Percentiles rank a stretch among this genome's conserved stretches.
Conservation (phyloP, 2,113 vertebrate genomes). For the Varanus salvator region DNA sequence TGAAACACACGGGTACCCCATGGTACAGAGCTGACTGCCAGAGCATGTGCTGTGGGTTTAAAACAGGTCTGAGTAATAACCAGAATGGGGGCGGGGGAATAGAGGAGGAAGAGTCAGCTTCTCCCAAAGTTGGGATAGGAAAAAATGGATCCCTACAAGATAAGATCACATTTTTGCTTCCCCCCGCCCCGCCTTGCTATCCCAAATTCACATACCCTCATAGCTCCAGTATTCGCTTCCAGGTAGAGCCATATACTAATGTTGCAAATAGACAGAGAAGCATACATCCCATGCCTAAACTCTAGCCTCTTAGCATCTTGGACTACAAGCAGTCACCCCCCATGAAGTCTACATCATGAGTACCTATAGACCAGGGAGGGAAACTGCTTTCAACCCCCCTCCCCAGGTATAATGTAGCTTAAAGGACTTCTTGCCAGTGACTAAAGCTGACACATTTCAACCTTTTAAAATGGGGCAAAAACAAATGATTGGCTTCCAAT, state of each 20-base stretch:
- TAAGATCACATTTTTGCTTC: not conserved
- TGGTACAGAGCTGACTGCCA: not conserved
- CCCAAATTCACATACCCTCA: not conserved
- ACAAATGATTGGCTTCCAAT: no score
- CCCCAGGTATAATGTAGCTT: no score
- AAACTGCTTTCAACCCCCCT: no score
- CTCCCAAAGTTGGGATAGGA: not conserved
- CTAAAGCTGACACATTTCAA: no score
- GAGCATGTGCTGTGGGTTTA: not conserved
- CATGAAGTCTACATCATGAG: not conserved
- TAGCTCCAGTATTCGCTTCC: no score
- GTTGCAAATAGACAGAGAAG: not conserved
- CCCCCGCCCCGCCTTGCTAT: no score
- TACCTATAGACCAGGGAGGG: not conserved
- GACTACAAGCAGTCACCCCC: not conserved
- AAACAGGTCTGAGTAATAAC: not conserved
- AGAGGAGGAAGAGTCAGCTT: no score
- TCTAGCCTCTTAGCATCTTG: not conserved
- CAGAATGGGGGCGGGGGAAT: no score
- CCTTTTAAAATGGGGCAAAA: no score
- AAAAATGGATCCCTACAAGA: not conserved
- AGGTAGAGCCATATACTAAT: not conserved
- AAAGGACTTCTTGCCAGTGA: no score
- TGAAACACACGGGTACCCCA: not conserved
- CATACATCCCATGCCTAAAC: not conserved